These are phyloP conservation scores for Trichoplusia ni DNA, from an alignment of 1,140 invertebrate species.

Conservation along the genomic window DNA sequence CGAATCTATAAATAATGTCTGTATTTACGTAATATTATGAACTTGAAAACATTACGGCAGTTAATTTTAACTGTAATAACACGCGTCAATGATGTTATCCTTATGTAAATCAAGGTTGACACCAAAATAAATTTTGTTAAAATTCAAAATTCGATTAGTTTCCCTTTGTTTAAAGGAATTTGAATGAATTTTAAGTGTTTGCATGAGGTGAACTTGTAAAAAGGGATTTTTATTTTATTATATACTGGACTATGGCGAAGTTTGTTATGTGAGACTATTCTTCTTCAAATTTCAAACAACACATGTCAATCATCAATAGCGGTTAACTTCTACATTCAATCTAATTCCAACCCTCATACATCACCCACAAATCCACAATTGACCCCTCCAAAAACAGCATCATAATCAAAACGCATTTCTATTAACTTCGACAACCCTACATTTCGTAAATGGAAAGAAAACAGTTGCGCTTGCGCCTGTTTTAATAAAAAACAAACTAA, in stretches of 20 bases:
- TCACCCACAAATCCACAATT: not conserved
- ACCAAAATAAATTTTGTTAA: no score
- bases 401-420: not conserved
- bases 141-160: no score
- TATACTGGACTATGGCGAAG: no score
- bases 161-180: no score
- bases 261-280: not conserved
- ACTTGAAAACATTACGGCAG: slow-evolving; percentile 31
- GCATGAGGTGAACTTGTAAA: no score
- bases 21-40: slow-evolving; percentile 24
- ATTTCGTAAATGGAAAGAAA: slow-evolving; percentile 56
- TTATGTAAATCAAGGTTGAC: slow-evolving; percentile 10
- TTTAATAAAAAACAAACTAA: slow-evolving; percentile 59
- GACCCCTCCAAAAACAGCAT: no score
- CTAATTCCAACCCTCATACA: not conserved
- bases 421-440: slow-evolving; percentile 44
- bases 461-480: slow-evolving; percentile 57
- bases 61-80: slow-evolving; percentile 35
- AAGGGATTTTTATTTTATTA: no score
- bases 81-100: slow-evolving; percentile 13
- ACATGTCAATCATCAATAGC: not conserved
- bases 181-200: no score
- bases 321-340: no score
- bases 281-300: not conserved
- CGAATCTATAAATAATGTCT: slow-evolving; percentile 15